phyloP scores from a whole-genome alignment of 2,797 vertebrate genomes.

The Peromyscus attwateri region DNA sequence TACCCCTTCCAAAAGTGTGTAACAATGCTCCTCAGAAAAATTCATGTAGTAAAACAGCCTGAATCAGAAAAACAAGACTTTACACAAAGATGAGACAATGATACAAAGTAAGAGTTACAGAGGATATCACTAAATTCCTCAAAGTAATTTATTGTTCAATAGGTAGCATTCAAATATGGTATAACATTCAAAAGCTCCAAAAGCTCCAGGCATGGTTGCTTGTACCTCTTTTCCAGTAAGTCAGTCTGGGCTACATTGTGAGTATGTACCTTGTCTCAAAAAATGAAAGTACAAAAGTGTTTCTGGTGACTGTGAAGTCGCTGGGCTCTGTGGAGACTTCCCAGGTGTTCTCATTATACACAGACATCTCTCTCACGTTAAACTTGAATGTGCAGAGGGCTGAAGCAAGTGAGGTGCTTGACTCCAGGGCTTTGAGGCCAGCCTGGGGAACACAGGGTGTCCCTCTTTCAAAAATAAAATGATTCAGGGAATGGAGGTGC shows the following conservation, averaged over 20 bases:
- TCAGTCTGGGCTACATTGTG: neutral
- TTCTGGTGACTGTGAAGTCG: neutral
- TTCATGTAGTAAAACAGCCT: neutral
- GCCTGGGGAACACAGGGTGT: neutral
- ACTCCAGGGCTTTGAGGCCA: neutral
- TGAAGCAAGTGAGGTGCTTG: neutral
- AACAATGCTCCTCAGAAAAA: slow-evolving; percentile 1
- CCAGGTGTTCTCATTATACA: neutral
- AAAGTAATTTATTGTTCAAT: slow-evolving; percentile 47
- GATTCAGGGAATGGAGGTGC: neutral
- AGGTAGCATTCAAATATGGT: neutral
- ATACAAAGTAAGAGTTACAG: slow-evolving; percentile 4
- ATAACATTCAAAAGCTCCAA: slow-evolving; percentile 48
- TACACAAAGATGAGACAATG: slow-evolving; percentile 42
- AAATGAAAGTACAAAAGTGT: neutral
- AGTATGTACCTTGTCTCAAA: neutral
- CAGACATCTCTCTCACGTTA: neutral
- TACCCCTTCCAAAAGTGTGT: neutral
- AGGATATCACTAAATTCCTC: slow-evolving; percentile 16
- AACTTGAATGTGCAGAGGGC: neutral
- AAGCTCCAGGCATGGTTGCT: neutral
- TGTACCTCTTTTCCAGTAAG: neutral
- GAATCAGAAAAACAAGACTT: slow-evolving; percentile 39
- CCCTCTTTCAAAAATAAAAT: neutral
- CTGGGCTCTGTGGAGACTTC: neutral